phyloP scores from a whole-genome alignment of 1,140 invertebrate species.

The Galendromus occidentalis region DNA sequence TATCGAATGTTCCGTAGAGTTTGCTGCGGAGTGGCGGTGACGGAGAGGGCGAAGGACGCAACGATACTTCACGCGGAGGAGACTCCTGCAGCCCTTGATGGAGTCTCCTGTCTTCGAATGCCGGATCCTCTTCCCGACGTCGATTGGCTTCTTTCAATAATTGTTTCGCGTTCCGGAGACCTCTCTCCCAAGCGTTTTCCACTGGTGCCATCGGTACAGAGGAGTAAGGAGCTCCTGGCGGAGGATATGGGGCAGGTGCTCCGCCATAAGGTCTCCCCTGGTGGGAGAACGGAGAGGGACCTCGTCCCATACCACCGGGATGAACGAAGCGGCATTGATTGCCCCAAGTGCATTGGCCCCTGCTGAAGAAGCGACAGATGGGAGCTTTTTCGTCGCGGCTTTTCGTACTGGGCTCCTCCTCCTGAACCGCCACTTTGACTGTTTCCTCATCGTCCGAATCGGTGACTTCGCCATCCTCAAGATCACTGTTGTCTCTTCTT shows the following conservation, averaged over 20 bases:
- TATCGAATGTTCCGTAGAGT: background rate
- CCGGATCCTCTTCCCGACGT: constrained; percentile 4
- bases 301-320: background rate
- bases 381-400: background rate
- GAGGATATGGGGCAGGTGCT: background rate
- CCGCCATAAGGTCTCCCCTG: background rate
- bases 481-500: background rate
- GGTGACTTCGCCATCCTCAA: constrained; percentile 5
- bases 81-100: constrained; percentile 2
- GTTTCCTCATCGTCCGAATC: constrained; percentile 1
- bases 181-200: background rate
- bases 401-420: background rate
- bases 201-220: background rate
- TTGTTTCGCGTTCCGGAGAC: background rate
- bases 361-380: background rate
- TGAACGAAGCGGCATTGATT: constrained; percentile 7
- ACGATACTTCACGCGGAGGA: background rate
- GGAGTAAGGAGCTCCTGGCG: background rate
- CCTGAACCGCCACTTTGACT: background rate
- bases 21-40: background rate
- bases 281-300: background rate
- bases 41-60: background rate
- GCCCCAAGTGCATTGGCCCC: constrained; percentile 1
- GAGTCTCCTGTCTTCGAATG: background rate
- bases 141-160: constrained; percentile 1